A percentile compares a stretch with the other conserved stretches of the same genome.
Conservation (phyloP, 2,888 invertebrate genomes). For the Hirtodrosophila alboralis region DNA sequence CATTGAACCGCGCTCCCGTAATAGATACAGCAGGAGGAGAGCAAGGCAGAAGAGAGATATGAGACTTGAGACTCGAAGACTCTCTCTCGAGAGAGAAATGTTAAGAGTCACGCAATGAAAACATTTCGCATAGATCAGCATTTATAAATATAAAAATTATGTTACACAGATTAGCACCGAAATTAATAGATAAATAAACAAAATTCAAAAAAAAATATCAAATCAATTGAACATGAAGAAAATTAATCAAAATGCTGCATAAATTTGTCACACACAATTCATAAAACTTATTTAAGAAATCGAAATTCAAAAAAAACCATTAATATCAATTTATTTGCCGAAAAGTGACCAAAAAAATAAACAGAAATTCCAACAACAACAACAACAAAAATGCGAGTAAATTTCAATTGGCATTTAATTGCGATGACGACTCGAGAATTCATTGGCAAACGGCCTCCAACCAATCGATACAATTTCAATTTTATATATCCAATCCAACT, state of each 20-base stretch:
- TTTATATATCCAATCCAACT: no score
- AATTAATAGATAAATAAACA: slow-evolving; percentile 26
- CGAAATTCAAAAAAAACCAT: slow-evolving; percentile 40
- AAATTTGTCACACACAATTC: slow-evolving; percentile 72
- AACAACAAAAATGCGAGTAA: slow-evolving; percentile 33
- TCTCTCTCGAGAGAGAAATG: background rate
- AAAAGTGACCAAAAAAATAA: slow-evolving; percentile 31
- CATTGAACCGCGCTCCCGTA: slow-evolving; percentile 66
- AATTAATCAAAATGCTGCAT: slow-evolving; percentile 62
- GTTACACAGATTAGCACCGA: slow-evolving; percentile 54
- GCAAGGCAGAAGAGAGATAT: slow-evolving; percentile 3
- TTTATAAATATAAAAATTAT: slow-evolving; percentile 71
- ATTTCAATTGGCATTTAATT: slow-evolving; percentile 78
- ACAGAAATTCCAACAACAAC: no score
- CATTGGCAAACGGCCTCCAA: slow-evolving; percentile 62
- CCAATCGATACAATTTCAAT: slow-evolving; percentile 74
- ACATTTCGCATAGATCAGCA: slow-evolving; percentile 44
- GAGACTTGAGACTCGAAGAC: background rate
- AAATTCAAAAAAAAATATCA: slow-evolving; percentile 13
- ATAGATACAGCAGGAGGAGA: slow-evolving; percentile 35
- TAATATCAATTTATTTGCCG: slow-evolving; percentile 67
- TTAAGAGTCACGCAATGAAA: slow-evolving; percentile 24
- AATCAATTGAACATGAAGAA: slow-evolving; percentile 43
- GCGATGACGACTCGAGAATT: slow-evolving; percentile 59
- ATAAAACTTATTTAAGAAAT: slow-evolving; percentile 51